Percentiles rank a stretch among this genome's conserved stretches.
phyloP scores from a whole-genome alignment of 2,113 vertebrate species.

The Erythrocercus mccallii region DNA sequence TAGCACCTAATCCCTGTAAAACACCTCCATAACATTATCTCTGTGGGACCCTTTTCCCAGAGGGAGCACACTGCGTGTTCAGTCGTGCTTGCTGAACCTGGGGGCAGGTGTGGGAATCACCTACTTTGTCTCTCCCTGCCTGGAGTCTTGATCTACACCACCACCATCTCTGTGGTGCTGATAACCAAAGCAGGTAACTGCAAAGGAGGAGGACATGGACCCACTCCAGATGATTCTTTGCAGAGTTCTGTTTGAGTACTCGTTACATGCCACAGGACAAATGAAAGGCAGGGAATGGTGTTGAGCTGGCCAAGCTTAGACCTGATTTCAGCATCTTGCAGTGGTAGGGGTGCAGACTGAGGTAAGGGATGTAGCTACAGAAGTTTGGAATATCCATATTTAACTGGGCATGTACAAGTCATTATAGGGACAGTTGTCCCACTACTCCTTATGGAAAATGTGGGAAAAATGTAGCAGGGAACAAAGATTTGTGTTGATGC shows the following conservation, averaged over 20 bases:
- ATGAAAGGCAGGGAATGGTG: background rate
- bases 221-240: background rate
- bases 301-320: background rate
- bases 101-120: background rate
- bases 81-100: background rate
- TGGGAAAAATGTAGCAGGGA: background rate
- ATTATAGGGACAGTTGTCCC: background rate
- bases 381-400: background rate
- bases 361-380: background rate
- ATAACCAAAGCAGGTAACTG: background rate
- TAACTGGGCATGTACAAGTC: background rate
- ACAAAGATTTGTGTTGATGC: background rate
- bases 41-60: background rate
- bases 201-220: background rate
- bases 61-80: background rate
- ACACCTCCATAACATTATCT: background rate
- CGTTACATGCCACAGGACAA: background rate
- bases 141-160: background rate
- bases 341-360: background rate
- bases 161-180: background rate
- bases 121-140: background rate
- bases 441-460: background rate
- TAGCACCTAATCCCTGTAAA: background rate
- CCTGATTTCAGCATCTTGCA: background rate
- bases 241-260: background rate